Evolutionary conservation across 2,797 vertebrate species (phyloP), one percentile per base, ranked within the genome.

Genomic region (Toxotes lorentzi): DNA sequence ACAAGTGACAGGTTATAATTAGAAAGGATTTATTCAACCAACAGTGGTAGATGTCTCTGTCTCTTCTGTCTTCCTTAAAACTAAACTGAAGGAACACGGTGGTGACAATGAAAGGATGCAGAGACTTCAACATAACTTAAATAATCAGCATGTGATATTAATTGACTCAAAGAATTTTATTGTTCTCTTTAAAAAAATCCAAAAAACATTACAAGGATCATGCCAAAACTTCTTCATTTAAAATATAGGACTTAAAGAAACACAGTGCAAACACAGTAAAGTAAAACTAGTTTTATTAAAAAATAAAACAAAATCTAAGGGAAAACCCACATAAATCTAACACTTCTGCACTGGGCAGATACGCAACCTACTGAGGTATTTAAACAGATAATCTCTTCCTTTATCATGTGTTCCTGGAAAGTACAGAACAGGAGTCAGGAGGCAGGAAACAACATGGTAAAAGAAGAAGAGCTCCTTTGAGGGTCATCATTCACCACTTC

Each of bases 1-100:
- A 65, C 54, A 61, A 30, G 40, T 65, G 66, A 54, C 23, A 48
- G 59, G 35, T 38, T 78, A 17, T 72, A 73, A 82, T 83, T 83
- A 56, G 30, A 76, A 77, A n/a, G 27, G 10, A 16, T 58, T 84
- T 43, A 64, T 14, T 32, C 9, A 41, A 9, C 32, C 6, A 40
- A 38, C 19, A 43, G 27, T 43, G 5, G 30, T 54, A 43, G 43
- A 54, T 41, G 32, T 74, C 35, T 24, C 27, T 30, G 27, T 30
- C 45, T 48, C 40, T n/a, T 64, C 43, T 45, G 4, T 19, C 38
- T 53, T 41, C 13, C 5, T 10, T 57, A 14, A 65, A 53, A 40
- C 11, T 0, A 5, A n/a, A 61, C 23, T 17, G 38, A 63, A 7
- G 38, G 24, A 61, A 38, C 41, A 56, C 4, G 4, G 4, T 21